These are phyloP conservation scores for Zelleria hepariella DNA, from an alignment of 2,888 invertebrate species.

Conservation along the genomic window DNA sequence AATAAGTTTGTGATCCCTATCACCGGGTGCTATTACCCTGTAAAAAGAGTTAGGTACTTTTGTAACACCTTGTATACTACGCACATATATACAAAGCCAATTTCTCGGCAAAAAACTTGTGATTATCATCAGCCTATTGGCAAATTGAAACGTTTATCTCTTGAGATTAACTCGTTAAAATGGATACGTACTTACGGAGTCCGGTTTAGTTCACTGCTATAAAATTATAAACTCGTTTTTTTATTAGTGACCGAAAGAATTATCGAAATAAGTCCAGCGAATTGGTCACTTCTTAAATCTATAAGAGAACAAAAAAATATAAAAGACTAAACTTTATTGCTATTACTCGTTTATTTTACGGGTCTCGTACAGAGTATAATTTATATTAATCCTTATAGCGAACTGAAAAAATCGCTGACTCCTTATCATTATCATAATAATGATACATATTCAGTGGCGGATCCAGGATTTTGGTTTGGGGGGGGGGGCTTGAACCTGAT, in stretches of 20 bases:
- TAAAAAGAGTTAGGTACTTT: neutral
- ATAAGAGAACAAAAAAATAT: too few relatives aligned
- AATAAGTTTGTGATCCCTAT: too few relatives aligned
- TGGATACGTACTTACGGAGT: neutral
- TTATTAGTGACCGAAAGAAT: neutral
- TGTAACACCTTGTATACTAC: neutral
- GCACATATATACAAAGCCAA: neutral
- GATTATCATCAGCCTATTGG: neutral
- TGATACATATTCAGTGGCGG: too few relatives aligned
- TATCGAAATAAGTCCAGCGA: neutral
- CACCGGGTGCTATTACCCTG: too few relatives aligned
- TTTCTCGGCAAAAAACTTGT: neutral
- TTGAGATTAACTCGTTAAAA: neutral
- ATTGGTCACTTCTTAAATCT: neutral
- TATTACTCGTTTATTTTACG: too few relatives aligned
- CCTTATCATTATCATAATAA: too few relatives aligned
- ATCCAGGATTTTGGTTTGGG: too few relatives aligned
- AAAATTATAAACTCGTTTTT: neutral
- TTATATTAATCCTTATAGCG: too few relatives aligned
- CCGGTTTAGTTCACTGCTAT: neutral
- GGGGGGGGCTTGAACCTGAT: too few relatives aligned
- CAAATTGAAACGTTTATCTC: neutral
- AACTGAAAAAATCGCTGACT: too few relatives aligned
- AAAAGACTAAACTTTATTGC: too few relatives aligned
- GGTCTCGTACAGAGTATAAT: too few relatives aligned